Evolutionary conservation across 2,888 invertebrate species (phyloP), one percentile per base, ranked within the genome.

Genomic region (Epistrophella euchroma): DNA sequence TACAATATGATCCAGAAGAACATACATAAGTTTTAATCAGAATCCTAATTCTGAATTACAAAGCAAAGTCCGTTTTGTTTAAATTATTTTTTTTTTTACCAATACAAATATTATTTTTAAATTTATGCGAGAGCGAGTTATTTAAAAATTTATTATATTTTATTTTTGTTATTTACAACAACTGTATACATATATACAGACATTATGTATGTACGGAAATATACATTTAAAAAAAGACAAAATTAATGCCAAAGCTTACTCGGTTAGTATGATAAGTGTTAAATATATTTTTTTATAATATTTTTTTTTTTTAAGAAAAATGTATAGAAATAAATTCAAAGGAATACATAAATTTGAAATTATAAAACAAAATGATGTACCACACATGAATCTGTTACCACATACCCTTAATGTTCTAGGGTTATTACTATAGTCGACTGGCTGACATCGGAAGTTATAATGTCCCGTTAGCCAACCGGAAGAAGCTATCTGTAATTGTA

Each of bases 361-460:
- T 60, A 83, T 43, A 82, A 71, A 83, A 72, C 58, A 80, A 87
- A 80, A 76, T 72, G 75, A 84, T 87, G 79, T 81, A 81, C 84
- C 88, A 88, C 87, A 81, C 80, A 87, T 87, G 79, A 76, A 84
- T 75, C 89, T 89, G 90, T 91, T 91, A 91, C 90, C 91, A 92
- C 92, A 90, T 96, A 98, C 98, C 96, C 97, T 95, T 93, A 98
- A 94, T 91, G 98, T 97, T 94, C 96, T 95, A 92, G 97, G 96
- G 94, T 96, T 95, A 94, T 96, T 96, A 93, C 97, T 96, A 95
- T 98, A 97, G 95, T 98, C 97, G 93, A 98, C 98, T 91, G 98
- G 98, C 94, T 98, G 97, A 95, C 98, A 98, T 93, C 96, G 96
- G 94, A 96, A 96, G 94, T 96, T 98, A 95, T 98, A 98, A 93